A percentile compares a stretch with the other conserved stretches of the same genome.
phyloP scores from a whole-genome alignment of 2,113 vertebrate genomes.

The human region DNA sequence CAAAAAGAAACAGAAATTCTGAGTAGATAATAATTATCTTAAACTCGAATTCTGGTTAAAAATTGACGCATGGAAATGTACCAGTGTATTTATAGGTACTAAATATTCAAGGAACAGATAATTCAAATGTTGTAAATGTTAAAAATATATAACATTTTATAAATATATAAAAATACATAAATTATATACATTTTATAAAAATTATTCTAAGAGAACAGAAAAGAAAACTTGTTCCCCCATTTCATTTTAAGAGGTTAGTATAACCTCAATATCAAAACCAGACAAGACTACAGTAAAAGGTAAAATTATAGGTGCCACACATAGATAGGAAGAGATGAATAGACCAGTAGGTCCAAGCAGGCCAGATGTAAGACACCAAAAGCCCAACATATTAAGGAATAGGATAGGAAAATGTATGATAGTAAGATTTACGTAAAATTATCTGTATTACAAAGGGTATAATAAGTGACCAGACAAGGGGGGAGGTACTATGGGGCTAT shows the following conservation, averaged over 20 bases:
- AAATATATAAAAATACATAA: background rate
- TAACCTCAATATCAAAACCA: background rate
- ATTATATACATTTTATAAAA: background rate
- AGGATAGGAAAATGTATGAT: background rate
- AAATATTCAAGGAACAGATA: background rate
- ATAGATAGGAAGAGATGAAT: background rate
- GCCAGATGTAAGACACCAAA: background rate
- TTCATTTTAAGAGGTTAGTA: background rate
- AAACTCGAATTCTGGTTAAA: slow-evolving; percentile 26
- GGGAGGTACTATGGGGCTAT: too few relatives aligned
- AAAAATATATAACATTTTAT: background rate
- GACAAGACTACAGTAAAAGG: background rate
- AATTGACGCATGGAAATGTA: background rate
- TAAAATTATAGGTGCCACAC: background rate
- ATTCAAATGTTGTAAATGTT: background rate
- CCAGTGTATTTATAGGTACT: background rate
- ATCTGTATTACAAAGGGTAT: background rate
- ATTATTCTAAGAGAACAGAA: background rate
- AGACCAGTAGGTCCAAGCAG: background rate
- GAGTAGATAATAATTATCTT: background rate
- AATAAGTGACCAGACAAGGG: background rate
- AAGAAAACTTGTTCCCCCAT: background rate
- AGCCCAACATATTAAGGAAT: background rate
- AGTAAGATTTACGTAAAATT: too few relatives aligned
- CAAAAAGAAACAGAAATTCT: slow-evolving; percentile 44